phyloP scores from a whole-genome alignment of 2,113 vertebrate genomes.

The Prochilodus magdalenae region DNA sequence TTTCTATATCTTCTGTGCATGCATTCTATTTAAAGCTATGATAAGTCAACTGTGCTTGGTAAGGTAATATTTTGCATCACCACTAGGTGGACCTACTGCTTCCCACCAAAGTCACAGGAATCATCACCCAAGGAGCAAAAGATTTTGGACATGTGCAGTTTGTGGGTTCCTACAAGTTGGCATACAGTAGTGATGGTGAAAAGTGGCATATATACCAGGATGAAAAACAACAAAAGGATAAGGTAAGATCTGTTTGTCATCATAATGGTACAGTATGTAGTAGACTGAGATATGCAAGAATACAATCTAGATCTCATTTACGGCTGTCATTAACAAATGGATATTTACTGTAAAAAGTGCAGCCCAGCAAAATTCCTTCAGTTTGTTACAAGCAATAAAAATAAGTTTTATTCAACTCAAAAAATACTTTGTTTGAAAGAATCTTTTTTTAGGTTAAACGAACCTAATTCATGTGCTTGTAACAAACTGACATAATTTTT shows the following conservation, averaged over 20 bases:
- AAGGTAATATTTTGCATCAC: neutral
- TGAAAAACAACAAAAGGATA: conserved; percentile 86
- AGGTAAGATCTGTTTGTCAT: conserved; percentile 73
- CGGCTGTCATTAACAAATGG: too few species aligned
- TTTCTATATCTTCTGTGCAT: neutral
- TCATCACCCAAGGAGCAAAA: conserved; percentile 90
- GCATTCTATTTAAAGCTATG: neutral
- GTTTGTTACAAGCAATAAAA: too few species aligned
- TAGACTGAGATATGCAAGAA: too few species aligned
- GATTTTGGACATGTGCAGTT: conserved; percentile 89
- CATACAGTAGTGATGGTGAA: conserved; percentile 85
- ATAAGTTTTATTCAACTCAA: too few species aligned
- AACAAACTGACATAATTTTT: too few species aligned
- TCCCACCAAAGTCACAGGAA: conserved; percentile 87
- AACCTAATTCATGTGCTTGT: too few species aligned
- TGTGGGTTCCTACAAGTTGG: conserved; percentile 87
- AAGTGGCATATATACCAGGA: conserved; percentile 86
- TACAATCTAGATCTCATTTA: too few species aligned
- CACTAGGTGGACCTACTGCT: conserved; percentile 83
- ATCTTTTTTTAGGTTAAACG: too few species aligned
- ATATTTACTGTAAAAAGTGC: too few species aligned
- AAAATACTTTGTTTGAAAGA: too few species aligned
- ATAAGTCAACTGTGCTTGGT: neutral
- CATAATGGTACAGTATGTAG: too few species aligned
- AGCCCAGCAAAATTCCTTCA: too few species aligned